Evolutionary conservation across 2,797 vertebrate genomes (phyloP).

Genomic region (Delichon dasypus): DNA sequence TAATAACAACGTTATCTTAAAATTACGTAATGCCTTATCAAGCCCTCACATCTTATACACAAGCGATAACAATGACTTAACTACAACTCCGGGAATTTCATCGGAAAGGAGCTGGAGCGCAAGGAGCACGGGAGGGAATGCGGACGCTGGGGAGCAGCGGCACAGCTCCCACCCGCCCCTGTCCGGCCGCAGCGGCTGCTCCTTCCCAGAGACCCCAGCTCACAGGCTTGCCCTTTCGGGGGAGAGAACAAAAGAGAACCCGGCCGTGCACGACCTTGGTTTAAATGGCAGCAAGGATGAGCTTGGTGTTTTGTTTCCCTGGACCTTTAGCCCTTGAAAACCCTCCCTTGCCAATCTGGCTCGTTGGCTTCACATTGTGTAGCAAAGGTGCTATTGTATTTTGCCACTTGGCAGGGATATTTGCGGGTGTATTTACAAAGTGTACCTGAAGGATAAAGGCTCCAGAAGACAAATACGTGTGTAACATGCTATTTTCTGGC

Average conservation of each 20-base stretch:
- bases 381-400: neutral
- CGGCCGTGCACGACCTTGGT: accelerated
- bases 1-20: slow-evolving; percentile 56
- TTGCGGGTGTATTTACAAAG: neutral
- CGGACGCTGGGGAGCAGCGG: accelerated
- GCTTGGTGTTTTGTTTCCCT: neutral
- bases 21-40: slow-evolving; percentile 59
- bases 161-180: neutral
- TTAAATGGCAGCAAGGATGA: neutral
- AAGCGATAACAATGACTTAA: slow-evolving; percentile 31
- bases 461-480: neutral
- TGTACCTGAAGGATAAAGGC: neutral
- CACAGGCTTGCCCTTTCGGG: accelerated
- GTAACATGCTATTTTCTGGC: neutral
- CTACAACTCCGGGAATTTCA: neutral
- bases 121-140: accelerated
- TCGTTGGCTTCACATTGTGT: neutral
- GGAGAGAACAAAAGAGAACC: neutral
- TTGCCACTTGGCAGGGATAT: neutral
- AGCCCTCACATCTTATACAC: slow-evolving; percentile 48
- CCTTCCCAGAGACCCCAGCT: neutral
- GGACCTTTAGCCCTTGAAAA: neutral
- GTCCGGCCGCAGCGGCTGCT: neutral
- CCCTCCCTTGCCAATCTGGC: neutral
- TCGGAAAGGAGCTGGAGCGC: neutral